Conservation (phyloP, 2,797 vertebrate species). For the Lophura swinhoii region DNA sequence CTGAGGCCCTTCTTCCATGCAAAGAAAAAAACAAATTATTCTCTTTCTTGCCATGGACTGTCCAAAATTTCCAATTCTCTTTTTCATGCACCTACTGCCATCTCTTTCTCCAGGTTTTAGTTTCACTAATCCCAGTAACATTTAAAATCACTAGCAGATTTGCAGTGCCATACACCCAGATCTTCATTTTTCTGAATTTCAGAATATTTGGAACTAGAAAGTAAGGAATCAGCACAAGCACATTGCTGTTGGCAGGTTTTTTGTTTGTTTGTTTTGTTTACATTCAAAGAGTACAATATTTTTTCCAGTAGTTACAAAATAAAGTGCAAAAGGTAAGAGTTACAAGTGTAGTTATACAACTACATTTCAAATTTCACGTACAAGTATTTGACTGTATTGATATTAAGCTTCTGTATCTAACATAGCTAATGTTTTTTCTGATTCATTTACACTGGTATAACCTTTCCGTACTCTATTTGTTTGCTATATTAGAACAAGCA, state of each 20-base stretch:
- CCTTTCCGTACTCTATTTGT: neutral
- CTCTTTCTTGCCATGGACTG: neutral
- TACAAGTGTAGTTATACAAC: neutral
- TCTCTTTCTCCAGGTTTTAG: neutral
- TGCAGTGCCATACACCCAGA: neutral
- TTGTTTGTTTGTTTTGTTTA: neutral
- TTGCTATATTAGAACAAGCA: neutral
- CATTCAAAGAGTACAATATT: neutral
- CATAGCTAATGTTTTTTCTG: neutral
- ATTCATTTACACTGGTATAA: neutral
- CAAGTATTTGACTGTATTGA: neutral
- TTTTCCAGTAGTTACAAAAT: neutral
- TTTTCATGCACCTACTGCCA: neutral
- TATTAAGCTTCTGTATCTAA: neutral
- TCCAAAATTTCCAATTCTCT: conserved; percentile 10
- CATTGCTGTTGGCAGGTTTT: neutral
- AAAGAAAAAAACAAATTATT: neutral
- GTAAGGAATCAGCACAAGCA: neutral
- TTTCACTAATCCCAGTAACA: neutral
- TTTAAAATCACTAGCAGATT: neutral
- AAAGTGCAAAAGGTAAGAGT: neutral
- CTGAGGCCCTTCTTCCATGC: neutral
- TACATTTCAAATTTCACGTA: neutral
- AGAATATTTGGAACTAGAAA: neutral
- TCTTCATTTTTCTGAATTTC: neutral